Conservation (phyloP, 2,888 invertebrate species). For the Scaptomyza flava region DNA sequence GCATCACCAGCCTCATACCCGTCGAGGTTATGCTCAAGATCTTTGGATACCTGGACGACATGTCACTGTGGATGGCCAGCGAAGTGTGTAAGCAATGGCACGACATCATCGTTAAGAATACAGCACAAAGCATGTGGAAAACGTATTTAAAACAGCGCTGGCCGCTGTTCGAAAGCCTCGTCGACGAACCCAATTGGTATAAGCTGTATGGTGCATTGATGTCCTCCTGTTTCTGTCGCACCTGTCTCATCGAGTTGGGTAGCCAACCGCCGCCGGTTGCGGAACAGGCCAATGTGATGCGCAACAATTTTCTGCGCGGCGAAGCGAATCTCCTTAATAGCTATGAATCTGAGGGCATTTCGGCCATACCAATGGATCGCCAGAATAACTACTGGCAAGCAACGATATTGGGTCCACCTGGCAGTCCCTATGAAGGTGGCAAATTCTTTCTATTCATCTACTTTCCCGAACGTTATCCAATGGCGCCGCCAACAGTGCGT, state of each 20-base stretch:
- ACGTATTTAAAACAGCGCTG: constrained; percentile 91
- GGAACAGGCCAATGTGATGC: constrained; percentile 91
- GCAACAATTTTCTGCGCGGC: constrained; percentile 91
- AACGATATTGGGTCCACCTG: constrained; percentile 94
- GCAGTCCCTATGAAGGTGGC: constrained; percentile 97
- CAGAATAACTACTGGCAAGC: constrained; percentile 93
- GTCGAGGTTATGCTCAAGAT: constrained; percentile 92
- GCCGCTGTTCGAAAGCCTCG: constrained; percentile 93
- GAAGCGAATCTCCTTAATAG: constrained; percentile 87
- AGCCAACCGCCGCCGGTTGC: constrained; percentile 87
- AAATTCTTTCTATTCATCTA: constrained; percentile 95
- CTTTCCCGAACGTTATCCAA: constrained; percentile 94
- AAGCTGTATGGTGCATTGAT: constrained; percentile 89
- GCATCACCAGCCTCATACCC: constrained; percentile 77
- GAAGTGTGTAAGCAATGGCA: constrained; percentile 95
- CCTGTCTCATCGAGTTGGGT: constrained; percentile 94
- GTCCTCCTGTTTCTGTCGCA: constrained; percentile 93
- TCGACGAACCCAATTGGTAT: constrained; percentile 90
- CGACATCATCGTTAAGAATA: constrained; percentile 91
- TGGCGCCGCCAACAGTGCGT: constrained; percentile 95
- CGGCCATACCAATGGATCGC: constrained; percentile 84
- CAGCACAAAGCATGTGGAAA: constrained; percentile 92
- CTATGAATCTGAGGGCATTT: constrained; percentile 84
- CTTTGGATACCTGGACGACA: constrained; percentile 95
- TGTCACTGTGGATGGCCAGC: constrained; percentile 94